Conservation (phyloP, 2,888 invertebrate genomes). For the Vanessa cardui region DNA sequence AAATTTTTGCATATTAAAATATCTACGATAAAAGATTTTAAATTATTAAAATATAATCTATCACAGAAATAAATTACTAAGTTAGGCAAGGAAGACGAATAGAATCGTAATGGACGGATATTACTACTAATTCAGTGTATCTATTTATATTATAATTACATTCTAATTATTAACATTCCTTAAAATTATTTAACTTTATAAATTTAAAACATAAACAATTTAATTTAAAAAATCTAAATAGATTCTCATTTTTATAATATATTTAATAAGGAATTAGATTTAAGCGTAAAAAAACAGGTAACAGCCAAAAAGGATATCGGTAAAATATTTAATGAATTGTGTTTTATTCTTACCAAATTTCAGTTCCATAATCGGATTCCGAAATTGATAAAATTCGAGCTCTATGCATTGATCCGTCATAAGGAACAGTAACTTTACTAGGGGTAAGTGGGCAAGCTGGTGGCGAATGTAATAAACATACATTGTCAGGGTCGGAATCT, state of each 20-base stretch:
- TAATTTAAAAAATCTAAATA: slow-evolving; percentile 18
- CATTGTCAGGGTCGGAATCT: slow-evolving; percentile 75
- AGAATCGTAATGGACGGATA: slow-evolving; percentile 61
- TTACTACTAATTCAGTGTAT: slow-evolving; percentile 17
- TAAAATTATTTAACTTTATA: slow-evolving; percentile 28
- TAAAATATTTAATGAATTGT: slow-evolving; percentile 3
- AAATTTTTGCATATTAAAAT: slow-evolving; percentile 8
- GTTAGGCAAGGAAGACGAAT: slow-evolving; percentile 60
- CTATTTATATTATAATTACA: slow-evolving; percentile 17
- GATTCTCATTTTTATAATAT: slow-evolving; percentile 9
- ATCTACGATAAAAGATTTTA: slow-evolving; percentile 40
- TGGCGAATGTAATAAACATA: slow-evolving; percentile 69
- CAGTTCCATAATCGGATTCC: slow-evolving; percentile 85
- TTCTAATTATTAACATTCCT: slow-evolving; percentile 11
- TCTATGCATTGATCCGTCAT: slow-evolving; percentile 84
- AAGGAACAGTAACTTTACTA: slow-evolving; percentile 85
- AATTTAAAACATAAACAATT: slow-evolving; percentile 23
- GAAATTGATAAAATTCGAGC: slow-evolving; percentile 85
- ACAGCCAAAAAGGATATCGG: slow-evolving; percentile 33
- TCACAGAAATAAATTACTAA: slow-evolving; percentile 61
- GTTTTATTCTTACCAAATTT: slow-evolving; percentile 84
- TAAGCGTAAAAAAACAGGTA: slow-evolving; percentile 47
- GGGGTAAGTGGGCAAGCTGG: slow-evolving; percentile 76
- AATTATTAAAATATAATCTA: slow-evolving; percentile 49
- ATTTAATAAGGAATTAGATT: slow-evolving; percentile 4